A percentile compares a stretch with the other conserved stretches of the same genome.
Conservation (phyloP, 1,140 invertebrate species). For the Drosophila insularis region DNA sequence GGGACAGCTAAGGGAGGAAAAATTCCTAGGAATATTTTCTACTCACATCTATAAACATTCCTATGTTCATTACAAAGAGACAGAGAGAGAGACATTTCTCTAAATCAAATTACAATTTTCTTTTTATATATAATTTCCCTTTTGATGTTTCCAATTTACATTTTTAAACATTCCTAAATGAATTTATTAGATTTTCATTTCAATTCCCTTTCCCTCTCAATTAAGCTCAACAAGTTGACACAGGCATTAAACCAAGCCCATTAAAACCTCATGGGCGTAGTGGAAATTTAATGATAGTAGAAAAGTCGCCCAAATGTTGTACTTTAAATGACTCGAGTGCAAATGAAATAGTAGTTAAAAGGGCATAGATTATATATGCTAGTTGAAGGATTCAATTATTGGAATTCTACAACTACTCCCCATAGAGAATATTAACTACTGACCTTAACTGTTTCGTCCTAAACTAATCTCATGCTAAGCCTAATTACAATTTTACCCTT, state of each 20-base stretch:
- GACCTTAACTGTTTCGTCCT: too few relatives aligned
- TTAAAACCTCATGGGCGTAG: not conserved
- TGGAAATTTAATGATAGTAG: not conserved
- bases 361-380: too few relatives aligned
- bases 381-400: too few relatives aligned
- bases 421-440: too few relatives aligned
- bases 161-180: conserved; percentile 40
- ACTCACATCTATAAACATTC: conserved; percentile 7
- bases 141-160: conserved; percentile 47
- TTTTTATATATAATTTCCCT: conserved; percentile 19
- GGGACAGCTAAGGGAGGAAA: not conserved
- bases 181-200: conserved; percentile 43
- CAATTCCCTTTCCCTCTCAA: not conserved
- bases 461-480: conserved; percentile 56
- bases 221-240: conserved; percentile 40
- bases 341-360: too few relatives aligned
- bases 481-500: conserved; percentile 70
- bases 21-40: not conserved
- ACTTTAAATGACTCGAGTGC: too few relatives aligned
- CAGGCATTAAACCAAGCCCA: conserved; percentile 35
- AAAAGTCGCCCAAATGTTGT: not conserved
- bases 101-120: conserved; percentile 44
- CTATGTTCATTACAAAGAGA: conserved; percentile 4
- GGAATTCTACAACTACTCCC: too few relatives aligned
- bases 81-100: conserved; percentile 19